Conservation (phyloP, 92 coral and sea anemone species). For the Heliopora coerulea region DNA sequence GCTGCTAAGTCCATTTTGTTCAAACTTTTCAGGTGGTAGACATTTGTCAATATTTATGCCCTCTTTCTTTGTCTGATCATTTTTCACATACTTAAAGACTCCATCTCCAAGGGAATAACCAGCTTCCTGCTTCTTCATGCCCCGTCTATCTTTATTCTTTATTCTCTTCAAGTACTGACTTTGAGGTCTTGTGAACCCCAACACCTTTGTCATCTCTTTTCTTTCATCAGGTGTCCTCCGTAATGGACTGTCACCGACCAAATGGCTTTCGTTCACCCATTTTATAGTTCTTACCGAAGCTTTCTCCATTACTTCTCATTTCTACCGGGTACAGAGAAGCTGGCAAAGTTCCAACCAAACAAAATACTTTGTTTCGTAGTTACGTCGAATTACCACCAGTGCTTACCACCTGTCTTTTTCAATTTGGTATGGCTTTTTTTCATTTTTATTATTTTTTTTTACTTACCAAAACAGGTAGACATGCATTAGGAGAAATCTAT, state of each 20-base stretch:
- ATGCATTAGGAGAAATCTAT: no score
- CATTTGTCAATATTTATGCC: neutral
- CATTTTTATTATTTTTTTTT: neutral
- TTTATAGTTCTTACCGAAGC: conserved; percentile 3
- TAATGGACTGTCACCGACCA: neutral
- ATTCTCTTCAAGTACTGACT: conserved; percentile 1
- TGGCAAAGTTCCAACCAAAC: no score
- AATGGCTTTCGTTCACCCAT: conserved; percentile 17
- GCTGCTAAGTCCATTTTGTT: conserved; percentile 17
- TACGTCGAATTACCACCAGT: neutral
- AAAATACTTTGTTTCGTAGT: no score
- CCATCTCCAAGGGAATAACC: neutral
- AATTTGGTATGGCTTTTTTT: no score
- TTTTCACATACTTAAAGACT: neutral
- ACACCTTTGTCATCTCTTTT: conserved; percentile 14
- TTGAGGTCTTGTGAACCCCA: conserved; percentile 10
- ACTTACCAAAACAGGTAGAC: no score
- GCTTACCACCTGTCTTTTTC: neutral
- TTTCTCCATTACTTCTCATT: neutral
- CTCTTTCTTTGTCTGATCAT: neutral
- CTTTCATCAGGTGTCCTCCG: conserved; percentile 4
- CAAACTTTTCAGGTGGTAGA: neutral
- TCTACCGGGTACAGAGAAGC: no score
- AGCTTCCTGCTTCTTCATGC: neutral
- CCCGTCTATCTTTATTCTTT: neutral